A percentile compares a stretch with the other conserved stretches of the same genome.
Conservation (phyloP, 2,797 vertebrate genomes). For the Urocyon cinereoargenteus region DNA sequence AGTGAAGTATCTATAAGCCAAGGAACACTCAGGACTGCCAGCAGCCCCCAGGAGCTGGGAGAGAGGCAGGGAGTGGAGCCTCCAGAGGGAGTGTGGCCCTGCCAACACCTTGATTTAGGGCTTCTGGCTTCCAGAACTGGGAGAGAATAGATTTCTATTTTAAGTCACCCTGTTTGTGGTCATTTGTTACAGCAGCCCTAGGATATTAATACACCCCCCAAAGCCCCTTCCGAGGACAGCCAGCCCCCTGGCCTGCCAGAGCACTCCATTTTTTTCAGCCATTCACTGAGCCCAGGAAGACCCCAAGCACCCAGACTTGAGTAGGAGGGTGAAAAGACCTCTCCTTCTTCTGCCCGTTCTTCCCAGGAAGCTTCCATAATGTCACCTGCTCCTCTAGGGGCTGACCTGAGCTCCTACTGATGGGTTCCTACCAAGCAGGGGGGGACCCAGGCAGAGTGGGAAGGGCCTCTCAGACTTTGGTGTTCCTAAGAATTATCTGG, state of each 20-base stretch:
- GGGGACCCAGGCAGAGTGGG: not conserved
- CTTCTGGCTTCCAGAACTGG: not conserved
- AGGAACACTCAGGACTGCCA: accelerated
- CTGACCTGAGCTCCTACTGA: not conserved
- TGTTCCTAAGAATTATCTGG: not conserved
- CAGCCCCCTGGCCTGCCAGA: not conserved
- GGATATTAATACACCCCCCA: not conserved
- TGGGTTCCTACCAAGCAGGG: not conserved
- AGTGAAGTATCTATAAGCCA: not conserved
- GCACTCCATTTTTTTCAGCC: not conserved
- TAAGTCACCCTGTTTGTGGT: not conserved
- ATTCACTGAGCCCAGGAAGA: not conserved
- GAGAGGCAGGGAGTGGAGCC: accelerated
- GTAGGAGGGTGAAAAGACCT: not conserved
- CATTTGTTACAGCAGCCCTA: not conserved
- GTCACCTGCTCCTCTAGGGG: not conserved
- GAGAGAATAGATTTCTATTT: not conserved
- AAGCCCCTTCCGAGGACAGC: not conserved
- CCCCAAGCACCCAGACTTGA: too few species aligned
- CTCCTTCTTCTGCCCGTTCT: not conserved
- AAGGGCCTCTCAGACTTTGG: not conserved
- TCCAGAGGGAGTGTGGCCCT: accelerated
- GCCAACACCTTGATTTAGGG: not conserved
- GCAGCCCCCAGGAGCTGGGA: not conserved
- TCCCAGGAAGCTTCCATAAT: not conserved